phyloP scores from a whole-genome alignment of 2,888 invertebrate species.

The Eilema griseolum region DNA sequence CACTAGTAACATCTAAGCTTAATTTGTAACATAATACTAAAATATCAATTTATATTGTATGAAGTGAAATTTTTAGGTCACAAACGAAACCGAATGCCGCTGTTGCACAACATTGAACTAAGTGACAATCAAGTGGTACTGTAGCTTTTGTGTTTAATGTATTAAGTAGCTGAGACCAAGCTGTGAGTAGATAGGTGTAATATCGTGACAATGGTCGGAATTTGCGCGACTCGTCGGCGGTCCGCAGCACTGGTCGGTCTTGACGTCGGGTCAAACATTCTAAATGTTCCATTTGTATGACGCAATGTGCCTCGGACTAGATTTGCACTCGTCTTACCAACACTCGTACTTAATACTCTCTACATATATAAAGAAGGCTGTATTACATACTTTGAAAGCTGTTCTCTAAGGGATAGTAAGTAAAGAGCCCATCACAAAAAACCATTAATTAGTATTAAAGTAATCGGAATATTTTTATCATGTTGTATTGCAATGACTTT shows the following conservation, averaged over 20 bases:
- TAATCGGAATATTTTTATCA: too few relatives aligned
- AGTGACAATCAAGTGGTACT: constrained; percentile 59
- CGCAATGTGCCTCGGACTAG: constrained; percentile 79
- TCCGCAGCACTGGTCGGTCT: constrained; percentile 53
- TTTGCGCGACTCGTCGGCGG: constrained; percentile 66
- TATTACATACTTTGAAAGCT: constrained; percentile 17
- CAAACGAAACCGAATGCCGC: constrained; percentile 43
- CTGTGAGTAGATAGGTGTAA: constrained; percentile 56
- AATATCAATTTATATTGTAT: constrained; percentile 25
- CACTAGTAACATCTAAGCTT: background rate
- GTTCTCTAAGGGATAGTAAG: background rate
- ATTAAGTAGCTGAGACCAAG: constrained; percentile 42
- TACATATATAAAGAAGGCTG: constrained; percentile 42
- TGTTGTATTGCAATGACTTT: too few relatives aligned
- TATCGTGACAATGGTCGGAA: constrained; percentile 76
- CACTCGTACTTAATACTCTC: constrained; percentile 59
- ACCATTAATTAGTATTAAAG: too few relatives aligned
- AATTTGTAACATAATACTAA: background rate
- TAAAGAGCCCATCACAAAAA: background rate
- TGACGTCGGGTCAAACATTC: constrained; percentile 81
- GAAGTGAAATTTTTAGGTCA: constrained; percentile 41
- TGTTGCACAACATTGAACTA: constrained; percentile 59
- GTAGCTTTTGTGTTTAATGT: constrained; percentile 55
- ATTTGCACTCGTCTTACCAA: constrained; percentile 80
- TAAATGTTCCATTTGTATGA: constrained; percentile 80